Percentiles rank a stretch among this genome's conserved stretches.
These are phyloP conservation scores for Murina feae DNA, from an alignment of 2,113 vertebrate species.

Conservation along the genomic window DNA sequence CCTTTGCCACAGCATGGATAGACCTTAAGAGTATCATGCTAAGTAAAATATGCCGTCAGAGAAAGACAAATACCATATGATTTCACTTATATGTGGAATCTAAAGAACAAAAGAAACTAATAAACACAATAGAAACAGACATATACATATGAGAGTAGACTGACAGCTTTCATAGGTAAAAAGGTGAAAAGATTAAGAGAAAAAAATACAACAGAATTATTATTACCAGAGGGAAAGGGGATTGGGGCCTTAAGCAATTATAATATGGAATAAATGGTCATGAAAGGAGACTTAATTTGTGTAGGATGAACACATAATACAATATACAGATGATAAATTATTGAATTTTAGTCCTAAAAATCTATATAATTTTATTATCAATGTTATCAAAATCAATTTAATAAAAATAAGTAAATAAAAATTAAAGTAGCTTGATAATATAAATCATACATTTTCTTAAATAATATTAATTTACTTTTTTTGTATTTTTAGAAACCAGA, in stretches of 20 bases:
- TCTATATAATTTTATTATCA: background rate
- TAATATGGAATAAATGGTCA: background rate
- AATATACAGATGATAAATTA: background rate
- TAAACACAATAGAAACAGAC: background rate
- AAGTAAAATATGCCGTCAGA: background rate
- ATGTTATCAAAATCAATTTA: background rate
- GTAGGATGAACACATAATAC: background rate
- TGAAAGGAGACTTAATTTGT: background rate
- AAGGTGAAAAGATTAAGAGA: background rate
- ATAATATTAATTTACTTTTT: background rate
- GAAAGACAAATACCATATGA: background rate
- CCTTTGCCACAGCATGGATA: background rate
- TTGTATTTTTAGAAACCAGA: background rate
- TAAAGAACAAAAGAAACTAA: background rate
- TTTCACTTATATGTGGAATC: background rate
- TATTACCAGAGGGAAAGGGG: background rate
- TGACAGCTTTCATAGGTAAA: background rate
- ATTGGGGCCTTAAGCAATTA: background rate
- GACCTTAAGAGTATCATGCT: background rate
- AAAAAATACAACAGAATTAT: background rate
- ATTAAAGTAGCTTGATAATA: background rate
- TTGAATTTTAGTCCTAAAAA: background rate
- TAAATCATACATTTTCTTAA: background rate
- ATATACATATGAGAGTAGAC: background rate
- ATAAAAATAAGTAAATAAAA: background rate